Percentiles rank a stretch among this genome's conserved stretches.
These are phyloP conservation scores for Lophura swinhoii DNA, from an alignment of 2,797 vertebrate genomes.

Conservation along the genomic window DNA sequence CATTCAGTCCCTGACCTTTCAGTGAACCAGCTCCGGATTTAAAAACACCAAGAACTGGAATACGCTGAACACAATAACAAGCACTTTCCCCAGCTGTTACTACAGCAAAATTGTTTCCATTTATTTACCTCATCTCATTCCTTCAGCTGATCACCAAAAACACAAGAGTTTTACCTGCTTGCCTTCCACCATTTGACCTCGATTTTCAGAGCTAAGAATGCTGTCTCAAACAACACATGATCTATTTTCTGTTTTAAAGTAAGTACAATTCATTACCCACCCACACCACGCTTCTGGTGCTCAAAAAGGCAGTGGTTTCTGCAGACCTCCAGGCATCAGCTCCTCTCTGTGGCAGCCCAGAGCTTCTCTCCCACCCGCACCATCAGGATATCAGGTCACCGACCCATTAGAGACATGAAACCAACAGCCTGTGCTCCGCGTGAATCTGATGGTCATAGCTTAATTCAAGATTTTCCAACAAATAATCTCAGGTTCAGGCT, in stretches of 20 bases:
- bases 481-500: neutral
- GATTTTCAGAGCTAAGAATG: neutral
- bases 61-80: neutral
- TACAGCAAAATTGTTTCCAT: neutral
- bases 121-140: neutral
- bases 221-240: neutral
- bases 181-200: neutral
- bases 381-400: fast-evolving
- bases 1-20: conserved; percentile 10
- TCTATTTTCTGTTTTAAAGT: neutral
- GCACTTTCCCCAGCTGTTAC: neutral
- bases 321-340: neutral
- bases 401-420: neutral
- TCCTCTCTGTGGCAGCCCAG: neutral
- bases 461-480: neutral
- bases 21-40: conserved; percentile 30
- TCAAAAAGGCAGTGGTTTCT: neutral
- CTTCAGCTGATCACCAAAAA: neutral
- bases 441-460: neutral
- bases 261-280: neutral
- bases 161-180: neutral
- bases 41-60: neutral
- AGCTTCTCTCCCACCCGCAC: neutral
- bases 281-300: fast-evolving
- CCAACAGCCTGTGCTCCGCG: fast-evolving